Evolutionary conservation across 2,113 vertebrate species (phyloP), one percentile per base, ranked within the genome.

Genomic region (Steatornis caripensis): DNA sequence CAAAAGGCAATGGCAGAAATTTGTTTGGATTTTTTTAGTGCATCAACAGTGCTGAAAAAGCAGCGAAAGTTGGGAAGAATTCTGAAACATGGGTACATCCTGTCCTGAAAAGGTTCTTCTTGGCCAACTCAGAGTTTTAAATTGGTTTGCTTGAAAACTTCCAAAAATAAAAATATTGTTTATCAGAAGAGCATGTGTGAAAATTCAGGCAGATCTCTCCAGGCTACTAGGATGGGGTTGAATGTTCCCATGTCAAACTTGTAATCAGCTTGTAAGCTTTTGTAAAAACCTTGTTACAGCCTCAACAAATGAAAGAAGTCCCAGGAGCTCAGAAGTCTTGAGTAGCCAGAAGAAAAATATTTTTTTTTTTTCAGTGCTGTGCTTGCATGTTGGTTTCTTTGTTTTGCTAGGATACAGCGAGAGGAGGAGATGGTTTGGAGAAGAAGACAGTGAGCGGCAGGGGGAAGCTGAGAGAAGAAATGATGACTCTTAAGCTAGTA

Each of bases 161-260:
- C 2, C 46, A 80, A 69, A 79, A 64, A n/a, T 18, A 46, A 71
- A 70, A 61, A 48, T 20, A 11, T 4, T 80, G 32, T 90, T 91
- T 83, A 90, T 41, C n/a, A 83, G 36, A 74, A 92, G 34, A 89
- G 12, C 23, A 60, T 69, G 30, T 46, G 85, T 77, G 62, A 72
- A 96, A 91, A 87, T 55, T 68, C 46, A 82, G 43, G 23, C 61
- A 55, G 46, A 87, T 84, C 23, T 89, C 83, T 92, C 60, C 55
- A 81, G 69, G 77, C 94, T 91, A 23, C 15, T n/a, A 55, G 53
- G 74, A 85, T 48, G 57, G 51, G 55, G 12, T 43, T 95, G 77
- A 64, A 79, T 68, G 61, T 91, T 95, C 81, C 74, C 60, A 68
- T 61, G 87, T 89, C 94, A 92, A 79, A 82, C 74, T 81, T 71